phyloP scores from a whole-genome alignment of 2,113 vertebrate genomes.

The Pardalotus punctatus region DNA sequence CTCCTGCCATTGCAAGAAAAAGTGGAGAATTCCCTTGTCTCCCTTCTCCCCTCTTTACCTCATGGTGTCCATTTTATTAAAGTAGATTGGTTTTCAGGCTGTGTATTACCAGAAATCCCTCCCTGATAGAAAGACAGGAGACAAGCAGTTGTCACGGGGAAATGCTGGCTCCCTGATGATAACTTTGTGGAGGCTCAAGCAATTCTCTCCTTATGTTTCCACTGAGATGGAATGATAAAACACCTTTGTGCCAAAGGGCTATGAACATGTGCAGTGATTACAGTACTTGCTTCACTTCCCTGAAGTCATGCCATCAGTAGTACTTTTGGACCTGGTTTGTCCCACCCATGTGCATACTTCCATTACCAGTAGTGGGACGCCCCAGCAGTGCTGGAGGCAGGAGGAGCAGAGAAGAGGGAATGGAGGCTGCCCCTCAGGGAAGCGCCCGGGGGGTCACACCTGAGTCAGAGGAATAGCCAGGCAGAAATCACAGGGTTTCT shows the following conservation, averaged over 20 bases:
- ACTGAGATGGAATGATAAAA: background rate
- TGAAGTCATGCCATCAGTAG: background rate
- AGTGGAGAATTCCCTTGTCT: background rate
- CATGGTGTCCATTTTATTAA: background rate
- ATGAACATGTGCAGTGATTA: background rate
- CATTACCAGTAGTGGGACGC: background rate
- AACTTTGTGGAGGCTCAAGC: background rate
- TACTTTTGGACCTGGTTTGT: background rate
- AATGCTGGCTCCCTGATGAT: background rate
- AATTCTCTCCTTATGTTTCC: background rate
- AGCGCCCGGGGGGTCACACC: too few species aligned
- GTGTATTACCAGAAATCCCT: background rate
- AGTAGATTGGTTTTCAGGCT: background rate
- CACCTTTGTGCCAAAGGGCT: background rate
- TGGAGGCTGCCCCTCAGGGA: background rate
- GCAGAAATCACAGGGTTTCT: background rate
- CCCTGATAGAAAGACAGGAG: background rate
- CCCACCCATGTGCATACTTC: background rate
- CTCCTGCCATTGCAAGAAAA: background rate
- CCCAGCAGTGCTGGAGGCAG: background rate
- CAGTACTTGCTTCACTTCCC: background rate
- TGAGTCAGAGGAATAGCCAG: background rate
- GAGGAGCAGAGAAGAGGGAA: background rate
- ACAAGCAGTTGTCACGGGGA: background rate
- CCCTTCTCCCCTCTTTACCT: background rate